Percentiles rank a stretch among this genome's conserved stretches.
Conservation (phyloP, 2,113 vertebrate genomes). For the Mesitornis unicolor region DNA sequence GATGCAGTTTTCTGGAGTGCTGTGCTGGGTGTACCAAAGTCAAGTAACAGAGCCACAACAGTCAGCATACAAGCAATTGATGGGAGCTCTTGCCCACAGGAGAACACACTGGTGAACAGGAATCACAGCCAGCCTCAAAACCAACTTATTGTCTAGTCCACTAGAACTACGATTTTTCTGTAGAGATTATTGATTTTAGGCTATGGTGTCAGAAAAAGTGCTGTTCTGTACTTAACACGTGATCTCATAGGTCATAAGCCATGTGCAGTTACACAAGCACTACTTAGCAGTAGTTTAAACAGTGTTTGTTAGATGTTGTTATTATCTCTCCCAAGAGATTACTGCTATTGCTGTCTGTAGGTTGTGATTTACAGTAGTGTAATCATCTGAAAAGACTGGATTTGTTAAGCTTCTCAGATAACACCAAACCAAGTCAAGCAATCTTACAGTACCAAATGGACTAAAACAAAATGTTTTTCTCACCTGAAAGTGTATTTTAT, state of each 20-base stretch:
- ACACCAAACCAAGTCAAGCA: neutral
- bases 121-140: neutral
- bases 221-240: neutral
- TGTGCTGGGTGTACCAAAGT: neutral
- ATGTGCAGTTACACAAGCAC: neutral
- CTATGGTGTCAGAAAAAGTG: neutral
- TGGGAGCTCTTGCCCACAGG: neutral
- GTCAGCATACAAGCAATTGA: neutral
- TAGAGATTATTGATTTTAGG: neutral
- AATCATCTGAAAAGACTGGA: neutral
- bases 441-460: neutral
- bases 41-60: neutral
- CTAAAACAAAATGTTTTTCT: neutral
- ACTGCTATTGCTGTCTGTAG: neutral
- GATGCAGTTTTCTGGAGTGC: neutral
- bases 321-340: neutral
- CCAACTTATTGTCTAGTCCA: neutral
- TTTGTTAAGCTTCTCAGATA: neutral
- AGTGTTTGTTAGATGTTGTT: neutral
- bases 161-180: neutral
- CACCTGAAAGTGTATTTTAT: neutral
- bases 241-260: neutral
- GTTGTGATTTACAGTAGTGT: neutral
- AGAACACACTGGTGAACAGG: fast-evolving
- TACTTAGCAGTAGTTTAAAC: neutral